Evolutionary conservation across 2,797 vertebrate species (phyloP).

Genomic region (Sebastes oblongus): DNA sequence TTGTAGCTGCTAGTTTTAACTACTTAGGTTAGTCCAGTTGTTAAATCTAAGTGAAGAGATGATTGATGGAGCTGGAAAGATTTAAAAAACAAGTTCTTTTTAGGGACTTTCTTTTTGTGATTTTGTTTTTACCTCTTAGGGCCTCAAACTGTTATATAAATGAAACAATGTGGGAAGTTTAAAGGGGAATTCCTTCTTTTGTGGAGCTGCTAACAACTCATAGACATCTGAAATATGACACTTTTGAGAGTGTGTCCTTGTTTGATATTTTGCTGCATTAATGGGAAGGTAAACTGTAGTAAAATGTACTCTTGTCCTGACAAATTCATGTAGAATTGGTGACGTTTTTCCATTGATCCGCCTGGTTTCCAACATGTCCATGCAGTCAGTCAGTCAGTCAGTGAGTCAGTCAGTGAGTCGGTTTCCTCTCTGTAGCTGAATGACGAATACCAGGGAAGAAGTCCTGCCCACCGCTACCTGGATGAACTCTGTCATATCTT

Average conservation of each 20-base stretch:
- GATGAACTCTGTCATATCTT: slow-evolving; percentile 58
- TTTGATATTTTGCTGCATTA: slow-evolving; percentile 1
- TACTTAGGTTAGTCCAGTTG: background rate
- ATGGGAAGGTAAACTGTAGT: background rate
- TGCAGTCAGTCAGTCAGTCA: background rate
- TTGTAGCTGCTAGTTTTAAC: background rate
- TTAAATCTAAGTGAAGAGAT: background rate
- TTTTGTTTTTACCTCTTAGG: background rate
- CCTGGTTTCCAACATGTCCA: slow-evolving; percentile 20
- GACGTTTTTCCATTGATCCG: background rate
- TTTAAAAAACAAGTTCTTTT: background rate
- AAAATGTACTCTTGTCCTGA: background rate
- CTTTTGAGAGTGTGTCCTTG: no score
- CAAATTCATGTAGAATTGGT: background rate
- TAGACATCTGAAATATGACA: background rate
- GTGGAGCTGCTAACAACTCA: background rate
- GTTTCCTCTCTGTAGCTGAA: slow-evolving; percentile 8
- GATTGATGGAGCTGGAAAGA: background rate
- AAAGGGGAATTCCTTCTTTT: background rate
- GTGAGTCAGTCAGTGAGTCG: slow-evolving; percentile 38
- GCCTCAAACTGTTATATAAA: background rate
- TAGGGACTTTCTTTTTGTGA: background rate
- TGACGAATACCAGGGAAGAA: slow-evolving; percentile 14
- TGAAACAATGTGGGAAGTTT: background rate
- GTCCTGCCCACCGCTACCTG: slow-evolving; percentile 12